Conservation (phyloP, 2,797 vertebrate genomes). For the Gastrophryne carolinensis region DNA sequence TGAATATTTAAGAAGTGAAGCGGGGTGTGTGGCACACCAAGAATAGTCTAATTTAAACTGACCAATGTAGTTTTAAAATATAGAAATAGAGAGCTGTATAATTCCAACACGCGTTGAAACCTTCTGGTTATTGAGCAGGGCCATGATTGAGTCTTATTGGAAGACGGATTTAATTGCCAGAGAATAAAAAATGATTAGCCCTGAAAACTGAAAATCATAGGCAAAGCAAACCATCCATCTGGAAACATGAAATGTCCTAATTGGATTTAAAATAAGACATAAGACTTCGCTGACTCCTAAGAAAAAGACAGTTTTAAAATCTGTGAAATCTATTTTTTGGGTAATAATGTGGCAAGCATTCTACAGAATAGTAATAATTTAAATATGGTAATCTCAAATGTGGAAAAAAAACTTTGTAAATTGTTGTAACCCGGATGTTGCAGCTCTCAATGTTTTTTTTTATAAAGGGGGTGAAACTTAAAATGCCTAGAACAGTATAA, state of each 20-base stretch:
- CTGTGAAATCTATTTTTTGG: conserved; percentile 29
- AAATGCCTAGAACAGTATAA: no score
- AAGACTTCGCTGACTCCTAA: conserved; percentile 51
- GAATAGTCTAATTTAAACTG: no score
- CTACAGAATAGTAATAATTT: no score
- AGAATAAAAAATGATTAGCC: conserved; percentile 55
- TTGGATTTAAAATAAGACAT: conserved; percentile 58
- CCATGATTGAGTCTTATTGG: conserved; percentile 53
- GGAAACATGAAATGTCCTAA: conserved; percentile 59
- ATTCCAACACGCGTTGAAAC: conserved; percentile 3
- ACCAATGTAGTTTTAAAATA: neutral
- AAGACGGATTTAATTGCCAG: conserved; percentile 53
- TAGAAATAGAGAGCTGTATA: neutral
- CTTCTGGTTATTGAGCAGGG: conserved; percentile 39
- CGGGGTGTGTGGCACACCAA: no score
- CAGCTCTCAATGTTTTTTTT: no score
- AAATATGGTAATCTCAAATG: no score
- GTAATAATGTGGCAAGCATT: conserved; percentile 38
- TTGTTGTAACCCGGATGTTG: no score
- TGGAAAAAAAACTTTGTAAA: no score
- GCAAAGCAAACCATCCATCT: conserved; percentile 52
- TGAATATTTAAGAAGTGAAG: no score
- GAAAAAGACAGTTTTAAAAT: conserved; percentile 53
- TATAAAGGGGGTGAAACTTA: no score
- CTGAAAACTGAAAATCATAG: conserved; percentile 56